These are phyloP conservation scores for Paedocypris sp. DNA, from an alignment of 2,113 vertebrate genomes.

Conservation along the genomic window DNA sequence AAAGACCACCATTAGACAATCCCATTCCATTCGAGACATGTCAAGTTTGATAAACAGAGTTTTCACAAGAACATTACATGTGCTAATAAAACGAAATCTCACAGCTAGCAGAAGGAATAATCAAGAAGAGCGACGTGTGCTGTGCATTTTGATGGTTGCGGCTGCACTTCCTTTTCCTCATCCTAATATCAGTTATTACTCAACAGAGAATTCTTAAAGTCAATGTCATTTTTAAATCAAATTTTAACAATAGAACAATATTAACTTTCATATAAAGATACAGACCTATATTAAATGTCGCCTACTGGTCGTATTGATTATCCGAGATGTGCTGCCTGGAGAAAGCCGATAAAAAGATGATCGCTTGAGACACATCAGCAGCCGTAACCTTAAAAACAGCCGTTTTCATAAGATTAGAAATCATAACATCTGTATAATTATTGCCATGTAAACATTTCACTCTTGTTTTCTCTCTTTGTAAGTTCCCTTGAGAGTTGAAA, in stretches of 20 bases:
- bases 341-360: constrained; percentile 9
- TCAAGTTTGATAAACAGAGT: constrained; percentile 2
- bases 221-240: constrained; percentile 4
- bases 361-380: constrained; percentile 26
- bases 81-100: constrained; percentile 5
- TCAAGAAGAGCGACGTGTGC: background rate
- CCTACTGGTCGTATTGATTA: no score
- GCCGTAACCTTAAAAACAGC: constrained; percentile 20
- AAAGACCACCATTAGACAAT: background rate
- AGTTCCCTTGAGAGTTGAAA: no score
- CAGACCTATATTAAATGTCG: no score
- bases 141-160: background rate
- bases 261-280: no score
- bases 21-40: constrained; percentile 3
- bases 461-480: background rate
- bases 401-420: constrained; percentile 15
- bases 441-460: background rate
- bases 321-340: no score
- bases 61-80: constrained; percentile 14
- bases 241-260: no score
- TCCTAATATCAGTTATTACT: background rate
- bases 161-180: background rate
- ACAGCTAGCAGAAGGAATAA: background rate
- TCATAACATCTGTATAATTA: background rate
- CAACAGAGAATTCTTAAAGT: background rate